Evolutionary conservation across 2,888 invertebrate species (phyloP), one percentile per base, ranked within the genome.

Genomic region (Sinohyriopsis cumingii): DNA sequence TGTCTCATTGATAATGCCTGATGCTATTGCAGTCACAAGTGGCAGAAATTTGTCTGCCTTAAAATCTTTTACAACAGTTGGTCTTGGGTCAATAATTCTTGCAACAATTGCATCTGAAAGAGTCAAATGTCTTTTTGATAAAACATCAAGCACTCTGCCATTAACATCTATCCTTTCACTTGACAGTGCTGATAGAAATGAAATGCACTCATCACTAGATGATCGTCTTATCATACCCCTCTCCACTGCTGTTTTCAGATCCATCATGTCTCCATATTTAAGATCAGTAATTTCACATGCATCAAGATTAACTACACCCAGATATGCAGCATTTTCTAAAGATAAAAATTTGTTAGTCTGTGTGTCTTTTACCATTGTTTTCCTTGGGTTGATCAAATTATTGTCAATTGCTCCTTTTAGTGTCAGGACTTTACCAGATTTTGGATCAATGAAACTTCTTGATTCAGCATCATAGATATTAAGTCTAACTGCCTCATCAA

Each of bases 141-240:
- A 66, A 9, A 79, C 79, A 69, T 87, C 87, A 69, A 78, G 76
- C 19, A 87, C 75, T 61, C 74, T 73, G 18, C 83, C 82, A 20
- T 68, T 72, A 22, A 81, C 94, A 0, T 96, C 96, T 63, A 95
- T 69, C 55, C 82, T 67, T 53, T 82, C 93, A 91, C 95, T 93
- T 79, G 94, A 93, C 79, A 99, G 95, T 6, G 98, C 98, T 91
- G 98, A 96, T 80, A 95, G 94, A 66, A 98, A 94, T 22, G 96
- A 96, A 84, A 98, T 59, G 73, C 82, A 79, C 56, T 76, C 68
- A 66, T 80, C 95, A 28, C 93, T 93, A 12, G 76, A 77, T 20
- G 71, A 73, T 57, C 76, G 67, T 57, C 79, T 67, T 15, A 82
- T 69, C 20, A 79, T 66, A 9, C 81, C 81, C 55, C 53, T 69